Base-by-base conservation (phyloP, 2,797 vertebrate species). In the Capromys pilorides region DNA sequence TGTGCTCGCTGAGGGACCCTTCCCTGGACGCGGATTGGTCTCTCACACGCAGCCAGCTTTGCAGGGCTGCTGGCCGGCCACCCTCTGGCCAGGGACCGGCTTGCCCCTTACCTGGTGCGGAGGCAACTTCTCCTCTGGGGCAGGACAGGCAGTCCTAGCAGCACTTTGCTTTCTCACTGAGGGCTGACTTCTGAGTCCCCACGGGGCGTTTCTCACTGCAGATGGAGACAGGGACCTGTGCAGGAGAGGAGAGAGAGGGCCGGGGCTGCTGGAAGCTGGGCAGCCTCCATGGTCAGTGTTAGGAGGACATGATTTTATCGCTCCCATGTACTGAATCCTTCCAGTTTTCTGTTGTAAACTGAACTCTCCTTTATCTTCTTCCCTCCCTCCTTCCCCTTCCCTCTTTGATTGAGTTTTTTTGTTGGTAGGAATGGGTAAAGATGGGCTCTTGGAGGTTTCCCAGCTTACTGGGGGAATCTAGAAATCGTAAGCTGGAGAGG, bases 191-290 rank as follows among this genome's bases (percentile, higher is more conserved):
- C 36, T 54, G 61, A 49, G 78, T 90, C 61, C 73, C 89, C 39
- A 57, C 6, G 67, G 73, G 86, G 54, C 67, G 39, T 59, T 84
- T 88, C n/a, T 79, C 31, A 22, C 4, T 90, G 39, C 93, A 90
- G 19, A 51, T 19, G 0, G 31, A 57, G 24, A 67, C 24, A 7
- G 88, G 66, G 4, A 31, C 49, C 33, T 92, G 28, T 0, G 4
- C 6, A 45, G 0, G 0, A 57, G 57, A 64, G 0, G 0, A 62
- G 62, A 69, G 18, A 66, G 28, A 18, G 45, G 16, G 5, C 3
- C 18, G 16, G 31, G 18, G 16, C 16, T 41, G 31, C 2, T 2
- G 22, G 51, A 80, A 36, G 31, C 8, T 6, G 69, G 19, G 24
- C 0, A 31, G 57, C 5, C 8, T 24, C 28, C 13, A 31, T 8